These are phyloP conservation scores for Anagyrus pseudococci DNA, from an alignment of 2,888 invertebrate species.

Conservation along the genomic window DNA sequence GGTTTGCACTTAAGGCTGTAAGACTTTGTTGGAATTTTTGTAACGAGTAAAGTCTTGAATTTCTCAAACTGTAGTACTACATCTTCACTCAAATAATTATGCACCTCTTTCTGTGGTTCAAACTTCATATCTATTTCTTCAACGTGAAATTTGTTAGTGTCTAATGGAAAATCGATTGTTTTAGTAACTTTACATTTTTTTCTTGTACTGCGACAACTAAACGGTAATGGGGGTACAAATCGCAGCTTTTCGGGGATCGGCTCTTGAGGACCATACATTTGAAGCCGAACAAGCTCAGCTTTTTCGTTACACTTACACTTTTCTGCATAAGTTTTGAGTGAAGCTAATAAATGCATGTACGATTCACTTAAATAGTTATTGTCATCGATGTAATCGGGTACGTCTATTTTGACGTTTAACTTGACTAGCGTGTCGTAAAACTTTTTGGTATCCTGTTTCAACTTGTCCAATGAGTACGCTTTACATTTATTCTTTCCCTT, in stretches of 20 bases:
- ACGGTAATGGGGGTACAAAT: slow-evolving; percentile 51
- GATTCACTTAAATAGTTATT: slow-evolving; percentile 40
- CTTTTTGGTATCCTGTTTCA: slow-evolving; percentile 59
- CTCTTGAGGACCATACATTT: slow-evolving; percentile 46
- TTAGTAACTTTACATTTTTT: too few relatives aligned
- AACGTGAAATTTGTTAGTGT: slow-evolving; percentile 23
- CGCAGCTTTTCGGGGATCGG: slow-evolving; percentile 19
- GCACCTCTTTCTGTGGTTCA: slow-evolving; percentile 13
- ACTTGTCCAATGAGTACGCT: slow-evolving; percentile 53
- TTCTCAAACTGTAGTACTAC: slow-evolving; percentile 33
- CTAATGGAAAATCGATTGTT: slow-evolving; percentile 12
- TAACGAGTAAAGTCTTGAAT: slow-evolving; percentile 18
- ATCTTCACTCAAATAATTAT: slow-evolving; percentile 31
- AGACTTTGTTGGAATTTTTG: neutral
- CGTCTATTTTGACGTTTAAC: slow-evolving; percentile 47
- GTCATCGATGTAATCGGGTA: slow-evolving; percentile 43
- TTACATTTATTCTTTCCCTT: slow-evolving; percentile 56
- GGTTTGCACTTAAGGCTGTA: slow-evolving; percentile 28
- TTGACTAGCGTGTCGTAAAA: slow-evolving; percentile 58
- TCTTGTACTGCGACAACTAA: slow-evolving; percentile 33
- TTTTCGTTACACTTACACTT: neutral
- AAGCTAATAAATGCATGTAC: slow-evolving; percentile 47
- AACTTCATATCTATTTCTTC: slow-evolving; percentile 13
- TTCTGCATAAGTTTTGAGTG: slow-evolving; percentile 17
- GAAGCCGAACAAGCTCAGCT: slow-evolving; percentile 40